These are phyloP conservation scores for Bos javanicus DNA, from an alignment of 2,113 vertebrate genomes.

Conservation along the genomic window DNA sequence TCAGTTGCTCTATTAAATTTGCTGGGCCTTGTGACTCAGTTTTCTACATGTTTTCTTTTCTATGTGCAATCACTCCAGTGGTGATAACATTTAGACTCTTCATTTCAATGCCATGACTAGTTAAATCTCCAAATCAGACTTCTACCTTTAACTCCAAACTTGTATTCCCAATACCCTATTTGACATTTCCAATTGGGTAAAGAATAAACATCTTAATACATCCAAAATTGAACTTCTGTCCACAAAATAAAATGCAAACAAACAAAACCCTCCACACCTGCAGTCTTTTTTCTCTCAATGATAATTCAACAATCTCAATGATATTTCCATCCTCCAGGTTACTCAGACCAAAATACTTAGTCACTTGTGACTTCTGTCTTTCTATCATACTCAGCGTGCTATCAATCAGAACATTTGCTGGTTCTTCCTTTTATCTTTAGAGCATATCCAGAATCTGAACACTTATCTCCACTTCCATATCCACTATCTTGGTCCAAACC, in stretches of 20 bases:
- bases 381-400: background rate
- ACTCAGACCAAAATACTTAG: background rate
- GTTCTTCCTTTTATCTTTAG: background rate
- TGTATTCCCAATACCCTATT: background rate
- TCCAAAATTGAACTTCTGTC: background rate
- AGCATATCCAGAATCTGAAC: background rate
- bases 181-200: background rate
- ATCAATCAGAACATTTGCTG: background rate
- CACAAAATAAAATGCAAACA: background rate
- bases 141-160: background rate
- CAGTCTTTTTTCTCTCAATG: background rate
- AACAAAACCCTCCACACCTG: background rate
- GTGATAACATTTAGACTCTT: background rate
- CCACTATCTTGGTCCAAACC: background rate
- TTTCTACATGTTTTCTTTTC: background rate
- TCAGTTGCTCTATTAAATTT: background rate
- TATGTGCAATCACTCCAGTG: background rate
- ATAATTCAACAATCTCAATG: background rate
- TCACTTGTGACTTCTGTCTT: background rate
- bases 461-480: background rate
- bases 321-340: background rate
- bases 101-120: background rate
- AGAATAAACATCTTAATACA: background rate
- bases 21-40: background rate
- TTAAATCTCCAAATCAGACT: background rate